phyloP scores from a whole-genome alignment of 2,797 vertebrate genomes.

The Coilia nasus region DNA sequence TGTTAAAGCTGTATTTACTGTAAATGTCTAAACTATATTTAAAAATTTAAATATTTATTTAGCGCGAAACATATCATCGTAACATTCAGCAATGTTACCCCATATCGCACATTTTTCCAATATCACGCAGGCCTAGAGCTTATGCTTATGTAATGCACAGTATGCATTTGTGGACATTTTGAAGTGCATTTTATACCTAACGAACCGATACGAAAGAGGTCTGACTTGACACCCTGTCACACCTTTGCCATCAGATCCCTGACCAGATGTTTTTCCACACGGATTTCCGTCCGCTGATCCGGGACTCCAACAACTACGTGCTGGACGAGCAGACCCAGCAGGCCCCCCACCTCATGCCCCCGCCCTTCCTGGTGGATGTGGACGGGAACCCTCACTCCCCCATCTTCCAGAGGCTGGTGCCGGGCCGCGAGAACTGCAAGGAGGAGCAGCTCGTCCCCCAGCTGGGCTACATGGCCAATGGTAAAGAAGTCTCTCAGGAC shows the following conservation, averaged over 20 bases:
- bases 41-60: no score
- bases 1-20: no score
- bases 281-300: conserved; percentile 95
- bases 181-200: no score
- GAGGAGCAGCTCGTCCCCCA: conserved; percentile 97
- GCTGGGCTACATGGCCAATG: conserved; percentile 93
- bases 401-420: conserved; percentile 89
- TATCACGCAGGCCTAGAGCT: no score
- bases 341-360: conserved; percentile 98
- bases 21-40: no score
- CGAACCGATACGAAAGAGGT: no score
- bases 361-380: conserved; percentile 95
- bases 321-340: conserved; percentile 98
- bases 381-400: conserved; percentile 97
- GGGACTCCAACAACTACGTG: conserved; percentile 97
- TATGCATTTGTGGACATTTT: no score
- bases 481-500: conserved; percentile 66
- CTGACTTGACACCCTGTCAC: no score
- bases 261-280: conserved; percentile 99
- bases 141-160: no score
- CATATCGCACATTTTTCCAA: no score
- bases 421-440: conserved; percentile 94
- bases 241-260: conserved; percentile 81
- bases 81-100: no score
- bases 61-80: no score